A percentile compares a stretch with the other conserved stretches of the same genome.
Evolutionary conservation across 2,113 vertebrate genomes (phyloP).

Genomic region (Buteo buteo): DNA sequence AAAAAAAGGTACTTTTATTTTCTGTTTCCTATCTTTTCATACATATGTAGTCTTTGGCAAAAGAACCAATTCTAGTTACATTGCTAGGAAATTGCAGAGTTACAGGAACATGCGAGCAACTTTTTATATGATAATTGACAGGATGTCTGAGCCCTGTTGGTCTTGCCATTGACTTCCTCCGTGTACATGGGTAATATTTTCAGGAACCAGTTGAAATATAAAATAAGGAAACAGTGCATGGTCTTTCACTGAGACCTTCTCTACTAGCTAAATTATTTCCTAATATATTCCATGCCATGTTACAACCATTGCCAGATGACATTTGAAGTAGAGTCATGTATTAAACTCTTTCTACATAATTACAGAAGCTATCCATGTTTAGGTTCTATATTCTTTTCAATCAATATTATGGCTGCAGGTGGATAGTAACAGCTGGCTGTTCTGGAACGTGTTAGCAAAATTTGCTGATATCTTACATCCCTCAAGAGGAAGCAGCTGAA

Average conservation of each 20-base stretch:
- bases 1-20: neutral
- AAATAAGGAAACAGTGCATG: neutral
- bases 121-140: neutral
- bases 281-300: neutral
- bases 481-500: constrained; percentile 65
- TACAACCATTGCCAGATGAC: neutral
- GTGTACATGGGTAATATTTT: neutral
- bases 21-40: neutral
- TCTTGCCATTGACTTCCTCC: neutral
- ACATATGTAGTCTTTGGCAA: neutral
- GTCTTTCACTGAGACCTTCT: neutral
- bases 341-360: constrained; percentile 51
- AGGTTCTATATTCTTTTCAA: constrained; percentile 54
- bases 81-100: neutral
- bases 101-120: neutral
- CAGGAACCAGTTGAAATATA: neutral
- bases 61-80: neutral
- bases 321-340: constrained; percentile 38
- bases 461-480: constrained; percentile 50
- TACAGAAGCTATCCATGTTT: constrained; percentile 44
- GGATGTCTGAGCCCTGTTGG: neutral
- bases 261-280: constrained; percentile 3
- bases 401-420: constrained; percentile 64
- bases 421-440: constrained; percentile 63
- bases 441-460: constrained; percentile 53